Evolutionary conservation across 2,797 vertebrate genomes (phyloP).

Genomic region (Alcedo quadribrachys): DNA sequence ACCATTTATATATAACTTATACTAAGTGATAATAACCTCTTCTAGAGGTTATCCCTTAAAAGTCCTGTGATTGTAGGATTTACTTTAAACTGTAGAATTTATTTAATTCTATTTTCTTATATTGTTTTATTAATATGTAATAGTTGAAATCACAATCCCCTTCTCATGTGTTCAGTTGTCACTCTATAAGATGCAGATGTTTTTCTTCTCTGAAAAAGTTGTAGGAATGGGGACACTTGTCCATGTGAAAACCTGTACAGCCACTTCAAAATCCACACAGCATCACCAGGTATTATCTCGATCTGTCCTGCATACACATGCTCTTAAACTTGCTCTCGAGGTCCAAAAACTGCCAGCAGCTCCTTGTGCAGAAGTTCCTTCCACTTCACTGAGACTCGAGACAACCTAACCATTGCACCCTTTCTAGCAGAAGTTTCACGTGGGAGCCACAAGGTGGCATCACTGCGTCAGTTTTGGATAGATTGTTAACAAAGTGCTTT

Average conservation of each 20-base stretch:
- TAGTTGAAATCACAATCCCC: background rate
- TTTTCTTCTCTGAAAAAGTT: background rate
- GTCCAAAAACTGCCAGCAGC: background rate
- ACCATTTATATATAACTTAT: no score
- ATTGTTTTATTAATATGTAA: background rate
- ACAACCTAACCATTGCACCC: background rate
- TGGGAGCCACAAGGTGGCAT: slow-evolving; percentile 45
- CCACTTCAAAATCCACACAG: background rate
- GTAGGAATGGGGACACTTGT: background rate
- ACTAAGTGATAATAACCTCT: background rate
- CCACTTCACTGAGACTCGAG: background rate
- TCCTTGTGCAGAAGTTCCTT: background rate
- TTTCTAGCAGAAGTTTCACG: background rate
- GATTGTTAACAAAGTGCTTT: background rate
- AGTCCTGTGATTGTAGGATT: background rate
- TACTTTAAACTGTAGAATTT: background rate
- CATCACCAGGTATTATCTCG: background rate
- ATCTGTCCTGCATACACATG: background rate
- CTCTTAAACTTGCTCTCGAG: background rate
- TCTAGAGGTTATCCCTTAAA: background rate
- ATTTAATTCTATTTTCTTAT: background rate
- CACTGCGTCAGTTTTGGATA: background rate
- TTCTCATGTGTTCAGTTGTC: background rate
- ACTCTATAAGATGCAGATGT: background rate
- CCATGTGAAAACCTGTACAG: background rate